Evolutionary conservation across 92 coral and sea anemone genomes (phyloP).

Genomic region (Porites cylindrica): DNA sequence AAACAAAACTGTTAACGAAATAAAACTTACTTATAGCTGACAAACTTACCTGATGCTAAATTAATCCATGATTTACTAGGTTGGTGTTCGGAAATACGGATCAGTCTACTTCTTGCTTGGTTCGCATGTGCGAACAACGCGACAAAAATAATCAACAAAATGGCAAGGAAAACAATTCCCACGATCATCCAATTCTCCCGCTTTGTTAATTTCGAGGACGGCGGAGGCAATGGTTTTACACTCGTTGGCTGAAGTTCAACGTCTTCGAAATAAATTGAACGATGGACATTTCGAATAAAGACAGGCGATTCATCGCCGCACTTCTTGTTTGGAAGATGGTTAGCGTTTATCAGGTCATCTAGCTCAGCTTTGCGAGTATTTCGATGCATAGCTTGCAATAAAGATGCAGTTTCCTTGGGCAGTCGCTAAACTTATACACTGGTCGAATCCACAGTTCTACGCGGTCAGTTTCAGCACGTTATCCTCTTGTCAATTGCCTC

Average conservation of each 20-base stretch:
- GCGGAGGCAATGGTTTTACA: not conserved
- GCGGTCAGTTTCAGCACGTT: no score
- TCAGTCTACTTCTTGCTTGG: not conserved
- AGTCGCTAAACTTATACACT: not conserved
- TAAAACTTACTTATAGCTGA: not conserved
- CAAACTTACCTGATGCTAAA: conserved; percentile 23
- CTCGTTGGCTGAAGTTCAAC: conserved; percentile 15
- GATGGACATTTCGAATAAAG: conserved; percentile 5
- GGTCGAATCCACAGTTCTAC: no score
- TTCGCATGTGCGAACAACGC: conserved; percentile 32
- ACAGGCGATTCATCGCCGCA: conserved; percentile 27
- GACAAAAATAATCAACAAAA: conserved; percentile 47
- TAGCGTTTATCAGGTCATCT: conserved; percentile 5
- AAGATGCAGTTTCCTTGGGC: no score
- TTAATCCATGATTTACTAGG: not conserved
- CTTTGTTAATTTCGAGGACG: conserved; percentile 13
- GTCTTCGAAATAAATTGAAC: not conserved
- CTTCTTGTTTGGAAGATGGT: not conserved
- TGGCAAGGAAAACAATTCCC: conserved; percentile 28
- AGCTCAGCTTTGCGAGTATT: not conserved
- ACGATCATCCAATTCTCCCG: conserved; percentile 58
- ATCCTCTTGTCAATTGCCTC: no score
- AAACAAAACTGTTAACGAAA: not conserved
- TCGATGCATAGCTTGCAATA: not conserved
- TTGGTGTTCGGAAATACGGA: not conserved